Evolutionary conservation across 2,113 vertebrate genomes (phyloP).

Genomic region (Nibea albiflora): DNA sequence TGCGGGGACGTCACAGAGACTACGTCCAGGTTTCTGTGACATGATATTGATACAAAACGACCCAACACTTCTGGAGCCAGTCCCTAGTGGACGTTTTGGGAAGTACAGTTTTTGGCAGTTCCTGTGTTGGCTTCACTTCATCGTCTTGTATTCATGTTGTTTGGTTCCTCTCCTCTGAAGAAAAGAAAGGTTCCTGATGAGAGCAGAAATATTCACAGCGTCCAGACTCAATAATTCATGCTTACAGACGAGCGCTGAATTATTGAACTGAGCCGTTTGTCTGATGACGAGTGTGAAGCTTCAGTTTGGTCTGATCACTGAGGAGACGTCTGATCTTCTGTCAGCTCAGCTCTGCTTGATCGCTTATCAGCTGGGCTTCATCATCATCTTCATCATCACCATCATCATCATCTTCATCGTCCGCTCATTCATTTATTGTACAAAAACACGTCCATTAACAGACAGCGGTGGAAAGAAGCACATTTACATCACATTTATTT

Average conservation of each 20-base stretch:
- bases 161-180: neutral
- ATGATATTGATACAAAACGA: too few species aligned
- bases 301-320: conserved; percentile 24
- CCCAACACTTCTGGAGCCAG: too few species aligned
- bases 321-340: conserved; percentile 11
- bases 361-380: neutral
- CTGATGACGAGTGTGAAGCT: conserved; percentile 19
- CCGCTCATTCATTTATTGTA: neutral
- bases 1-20: too few species aligned
- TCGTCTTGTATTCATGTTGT: too few species aligned
- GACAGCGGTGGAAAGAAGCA: neutral
- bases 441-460: neutral
- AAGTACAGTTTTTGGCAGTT: too few species aligned
- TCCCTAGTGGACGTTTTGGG: too few species aligned
- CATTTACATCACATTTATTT: too few species aligned
- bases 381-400: too few species aligned
- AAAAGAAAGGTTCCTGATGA: conserved; percentile 2
- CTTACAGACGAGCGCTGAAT: conserved; percentile 68
- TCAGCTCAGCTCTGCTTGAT: conserved; percentile 8
- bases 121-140: too few species aligned
- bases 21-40: too few species aligned
- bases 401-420: neutral
- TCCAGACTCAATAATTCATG: conserved; percentile 72
- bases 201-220: conserved; percentile 24
- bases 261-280: conserved; percentile 70